These are phyloP conservation scores for Ctenopoma multispine DNA, from an alignment of 2,797 vertebrate species.

Conservation along the genomic window DNA sequence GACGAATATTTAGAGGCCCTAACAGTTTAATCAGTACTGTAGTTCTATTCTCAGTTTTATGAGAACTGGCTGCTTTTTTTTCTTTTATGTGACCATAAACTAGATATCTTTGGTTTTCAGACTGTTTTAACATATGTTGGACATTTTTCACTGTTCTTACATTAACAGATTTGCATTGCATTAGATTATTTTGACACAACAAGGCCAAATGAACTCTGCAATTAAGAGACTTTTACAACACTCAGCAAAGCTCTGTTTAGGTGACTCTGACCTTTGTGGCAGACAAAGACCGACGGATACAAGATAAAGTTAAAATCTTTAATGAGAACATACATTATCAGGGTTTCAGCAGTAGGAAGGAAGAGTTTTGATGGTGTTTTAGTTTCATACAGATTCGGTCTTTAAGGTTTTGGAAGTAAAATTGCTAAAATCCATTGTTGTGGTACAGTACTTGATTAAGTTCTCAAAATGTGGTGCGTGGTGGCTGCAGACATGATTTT, in stretches of 20 bases:
- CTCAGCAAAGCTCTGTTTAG: conserved; percentile 20
- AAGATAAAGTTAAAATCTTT: background rate
- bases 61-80: too few species aligned
- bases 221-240: conserved; percentile 18
- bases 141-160: too few species aligned
- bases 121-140: background rate
- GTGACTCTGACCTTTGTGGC: background rate
- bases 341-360: too few species aligned
- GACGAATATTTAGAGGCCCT: background rate
- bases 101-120: background rate
- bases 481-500: background rate
- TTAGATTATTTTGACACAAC: background rate
- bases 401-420: background rate
- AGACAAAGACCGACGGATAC: background rate
- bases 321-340: too few species aligned
- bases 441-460: background rate
- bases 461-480: background rate
- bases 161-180: too few species aligned
- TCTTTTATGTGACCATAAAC: background rate
- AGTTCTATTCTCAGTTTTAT: too few species aligned
- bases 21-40: too few species aligned
- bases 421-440: background rate
- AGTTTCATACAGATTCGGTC: background rate
- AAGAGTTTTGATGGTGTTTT: background rate
- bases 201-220: conserved; percentile 2